These are phyloP conservation scores for Andrena trimmerana DNA, from an alignment of 2,888 invertebrate genomes.

Conservation along the genomic window DNA sequence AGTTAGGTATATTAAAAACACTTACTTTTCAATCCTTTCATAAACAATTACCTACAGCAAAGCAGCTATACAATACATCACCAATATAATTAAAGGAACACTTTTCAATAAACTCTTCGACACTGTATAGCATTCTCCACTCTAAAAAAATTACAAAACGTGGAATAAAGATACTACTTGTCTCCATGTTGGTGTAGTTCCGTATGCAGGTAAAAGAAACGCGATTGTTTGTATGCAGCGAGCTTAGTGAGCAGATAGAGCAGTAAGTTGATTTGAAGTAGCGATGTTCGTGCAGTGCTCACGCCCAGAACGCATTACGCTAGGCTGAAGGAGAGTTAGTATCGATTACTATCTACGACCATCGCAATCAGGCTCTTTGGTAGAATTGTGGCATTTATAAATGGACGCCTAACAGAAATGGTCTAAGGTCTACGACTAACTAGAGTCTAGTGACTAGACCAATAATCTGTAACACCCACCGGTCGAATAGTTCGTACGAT, in stretches of 20 bases:
- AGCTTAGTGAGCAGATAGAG: conserved; percentile 29
- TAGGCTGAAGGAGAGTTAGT: conserved; percentile 56
- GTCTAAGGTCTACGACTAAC: conserved; percentile 58
- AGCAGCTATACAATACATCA: neutral
- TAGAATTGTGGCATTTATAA: conserved; percentile 69
- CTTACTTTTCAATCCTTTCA: neutral
- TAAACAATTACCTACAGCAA: neutral
- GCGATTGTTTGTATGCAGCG: conserved; percentile 41
- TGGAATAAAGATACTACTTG: neutral
- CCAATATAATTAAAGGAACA: too few species aligned
- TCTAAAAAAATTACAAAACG: neutral
- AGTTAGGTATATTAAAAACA: neutral
- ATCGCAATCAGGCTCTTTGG: conserved; percentile 70
- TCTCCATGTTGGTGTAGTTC: neutral
- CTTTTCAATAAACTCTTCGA: too few species aligned
- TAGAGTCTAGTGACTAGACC: conserved; percentile 33
- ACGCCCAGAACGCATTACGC: conserved; percentile 46
- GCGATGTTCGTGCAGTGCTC: conserved; percentile 43
- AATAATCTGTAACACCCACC: conserved; percentile 71
- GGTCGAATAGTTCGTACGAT: conserved; percentile 63
- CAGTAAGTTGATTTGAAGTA: conserved; percentile 44
- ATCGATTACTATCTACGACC: conserved; percentile 66
- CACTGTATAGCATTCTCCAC: too few species aligned
- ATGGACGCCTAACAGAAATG: conserved; percentile 62
- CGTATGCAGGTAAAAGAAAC: neutral